Percentiles rank a stretch among this genome's conserved stretches.
These are phyloP conservation scores for Drosophila obscura DNA, from an alignment of 1,140 invertebrate genomes.

Conservation along the genomic window DNA sequence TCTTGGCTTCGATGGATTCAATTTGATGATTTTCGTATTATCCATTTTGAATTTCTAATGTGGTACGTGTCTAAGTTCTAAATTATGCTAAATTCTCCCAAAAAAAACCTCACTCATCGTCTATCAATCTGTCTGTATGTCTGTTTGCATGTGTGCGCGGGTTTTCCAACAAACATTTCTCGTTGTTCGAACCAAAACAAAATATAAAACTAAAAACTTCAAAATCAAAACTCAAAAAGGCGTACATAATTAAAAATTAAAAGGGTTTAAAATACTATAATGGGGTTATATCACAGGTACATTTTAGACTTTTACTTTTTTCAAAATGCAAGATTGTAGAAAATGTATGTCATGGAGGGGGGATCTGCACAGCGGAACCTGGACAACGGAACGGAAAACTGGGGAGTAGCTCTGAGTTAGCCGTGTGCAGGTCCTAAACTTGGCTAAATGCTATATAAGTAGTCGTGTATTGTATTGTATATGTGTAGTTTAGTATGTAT, in stretches of 20 bases:
- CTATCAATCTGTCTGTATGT: conserved; percentile 1
- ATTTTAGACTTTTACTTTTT: conserved; percentile 76
- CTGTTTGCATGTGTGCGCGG: conserved; percentile 3
- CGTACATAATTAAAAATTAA: conserved; percentile 40
- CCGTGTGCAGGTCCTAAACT: conserved; percentile 33
- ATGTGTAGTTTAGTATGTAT: conserved; percentile 49
- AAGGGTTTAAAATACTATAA: conserved; percentile 70
- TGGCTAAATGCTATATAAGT: conserved; percentile 66
- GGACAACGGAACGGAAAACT: conserved; percentile 25
- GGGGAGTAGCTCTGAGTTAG: conserved; percentile 14
- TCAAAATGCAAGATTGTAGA: conserved; percentile 79
- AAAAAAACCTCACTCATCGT: conserved; percentile 27
- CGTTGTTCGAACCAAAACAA: conserved; percentile 28
- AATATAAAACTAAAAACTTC: conserved; percentile 36
- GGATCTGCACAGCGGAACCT: conserved; percentile 17
- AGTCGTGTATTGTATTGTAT: conserved; percentile 33
- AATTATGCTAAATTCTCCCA: conserved; percentile 67
- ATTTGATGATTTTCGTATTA: conserved; percentile 59
- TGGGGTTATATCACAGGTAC: conserved; percentile 81
- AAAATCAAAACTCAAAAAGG: conserved; percentile 38
- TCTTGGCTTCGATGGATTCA: conserved; percentile 18
- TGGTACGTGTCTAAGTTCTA: conserved; percentile 72
- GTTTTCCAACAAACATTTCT: conserved; percentile 45
- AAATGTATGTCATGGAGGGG: conserved; percentile 62
- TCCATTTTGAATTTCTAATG: conserved; percentile 76